These are phyloP conservation scores for Geotrypetes seraphini DNA, from an alignment of 2,797 vertebrate genomes.

Conservation along the genomic window DNA sequence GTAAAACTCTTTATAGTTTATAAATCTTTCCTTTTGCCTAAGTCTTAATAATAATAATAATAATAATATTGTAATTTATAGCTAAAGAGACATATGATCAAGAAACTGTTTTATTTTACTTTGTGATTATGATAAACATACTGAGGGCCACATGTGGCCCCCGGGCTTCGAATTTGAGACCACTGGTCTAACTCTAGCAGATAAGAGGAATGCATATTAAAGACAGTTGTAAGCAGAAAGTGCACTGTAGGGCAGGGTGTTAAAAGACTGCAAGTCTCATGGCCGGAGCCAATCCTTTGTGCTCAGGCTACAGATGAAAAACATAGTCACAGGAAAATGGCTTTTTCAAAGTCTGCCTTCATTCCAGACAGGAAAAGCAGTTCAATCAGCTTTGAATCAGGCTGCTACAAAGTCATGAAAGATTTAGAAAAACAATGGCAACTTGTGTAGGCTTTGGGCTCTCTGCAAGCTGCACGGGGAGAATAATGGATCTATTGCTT, in stretches of 20 bases:
- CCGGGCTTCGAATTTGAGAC: too few relatives aligned
- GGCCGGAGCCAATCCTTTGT: slow-evolving; percentile 40
- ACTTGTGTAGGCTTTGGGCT: slow-evolving; percentile 54
- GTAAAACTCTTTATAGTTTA: too few relatives aligned
- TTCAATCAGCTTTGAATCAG: slow-evolving; percentile 48
- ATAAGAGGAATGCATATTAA: too few relatives aligned
- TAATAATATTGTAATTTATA: too few relatives aligned
- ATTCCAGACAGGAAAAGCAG: slow-evolving; percentile 45
- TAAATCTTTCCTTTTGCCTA: too few relatives aligned
- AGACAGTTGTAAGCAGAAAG: too few relatives aligned
- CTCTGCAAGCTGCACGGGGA: slow-evolving; percentile 44
- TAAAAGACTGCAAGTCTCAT: background rate
- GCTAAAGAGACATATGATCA: too few relatives aligned
- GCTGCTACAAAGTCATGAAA: slow-evolving; percentile 56
- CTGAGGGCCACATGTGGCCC: too few relatives aligned
- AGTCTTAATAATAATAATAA: too few relatives aligned
- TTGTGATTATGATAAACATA: too few relatives aligned
- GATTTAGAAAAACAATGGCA: slow-evolving; percentile 55
- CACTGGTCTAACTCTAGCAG: too few relatives aligned
- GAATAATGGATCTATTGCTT: slow-evolving; percentile 50
- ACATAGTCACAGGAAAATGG: slow-evolving; percentile 57
- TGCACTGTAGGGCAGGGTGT: slow-evolving; percentile 15
- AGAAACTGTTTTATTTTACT: too few relatives aligned
- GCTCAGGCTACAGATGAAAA: slow-evolving; percentile 28
- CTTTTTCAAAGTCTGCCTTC: slow-evolving; percentile 47